phyloP scores from a whole-genome alignment of 2,113 vertebrate genomes.

The Euleptes europaea region DNA sequence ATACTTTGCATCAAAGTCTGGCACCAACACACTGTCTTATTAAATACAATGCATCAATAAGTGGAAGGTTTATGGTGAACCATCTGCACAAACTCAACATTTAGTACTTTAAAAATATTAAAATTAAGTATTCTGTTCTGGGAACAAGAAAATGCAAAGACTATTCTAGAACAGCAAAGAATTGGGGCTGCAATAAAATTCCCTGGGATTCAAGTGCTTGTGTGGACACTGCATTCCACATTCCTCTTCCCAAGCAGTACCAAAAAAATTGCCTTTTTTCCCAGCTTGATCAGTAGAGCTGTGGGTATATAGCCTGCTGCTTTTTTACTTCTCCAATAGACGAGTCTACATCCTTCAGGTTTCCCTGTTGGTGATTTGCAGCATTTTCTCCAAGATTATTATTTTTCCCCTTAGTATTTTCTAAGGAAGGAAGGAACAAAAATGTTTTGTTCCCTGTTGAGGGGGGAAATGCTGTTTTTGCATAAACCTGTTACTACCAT shows the following conservation, averaged over 20 bases:
- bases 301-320: neutral
- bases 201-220: no score
- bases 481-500: conserved; percentile 42
- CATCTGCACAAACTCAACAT: neutral
- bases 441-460: conserved; percentile 48
- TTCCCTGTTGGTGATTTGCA: neutral
- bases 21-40: neutral
- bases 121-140: neutral
- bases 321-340: neutral
- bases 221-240: neutral
- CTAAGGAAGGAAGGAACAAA: conserved; percentile 5
- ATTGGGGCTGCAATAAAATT: neutral
- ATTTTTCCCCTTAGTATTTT: neutral
- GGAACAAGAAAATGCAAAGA: neutral
- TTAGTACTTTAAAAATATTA: neutral
- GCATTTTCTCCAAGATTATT: neutral
- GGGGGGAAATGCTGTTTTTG: neutral
- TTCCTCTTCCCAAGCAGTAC: neutral
- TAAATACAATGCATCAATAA: neutral
- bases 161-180: neutral
- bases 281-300: neutral
- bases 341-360: neutral
- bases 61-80: neutral
- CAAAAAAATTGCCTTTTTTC: no score
- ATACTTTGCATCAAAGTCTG: no score